Evolutionary conservation across 2,888 invertebrate species (phyloP).

Genomic region (Anodontia alba): DNA sequence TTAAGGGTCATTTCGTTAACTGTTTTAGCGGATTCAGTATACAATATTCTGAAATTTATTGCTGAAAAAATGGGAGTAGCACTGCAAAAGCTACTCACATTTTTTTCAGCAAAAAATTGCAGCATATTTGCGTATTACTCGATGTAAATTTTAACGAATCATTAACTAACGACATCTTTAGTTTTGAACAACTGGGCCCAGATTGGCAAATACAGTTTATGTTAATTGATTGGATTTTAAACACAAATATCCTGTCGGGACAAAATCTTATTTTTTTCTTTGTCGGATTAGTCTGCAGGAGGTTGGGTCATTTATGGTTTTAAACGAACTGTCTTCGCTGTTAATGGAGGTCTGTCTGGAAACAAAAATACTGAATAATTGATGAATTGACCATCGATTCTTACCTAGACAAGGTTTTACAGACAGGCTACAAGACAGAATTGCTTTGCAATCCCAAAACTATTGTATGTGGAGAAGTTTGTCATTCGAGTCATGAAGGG

Average conservation of each 20-base stretch:
- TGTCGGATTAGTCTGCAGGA: slow-evolving; percentile 10
- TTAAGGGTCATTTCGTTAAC: too few species aligned
- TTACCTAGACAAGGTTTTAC: background rate
- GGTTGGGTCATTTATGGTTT: slow-evolving; percentile 17
- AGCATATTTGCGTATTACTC: too few species aligned
- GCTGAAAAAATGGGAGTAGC: too few species aligned
- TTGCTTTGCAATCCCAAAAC: background rate
- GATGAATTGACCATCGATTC: slow-evolving; percentile 18
- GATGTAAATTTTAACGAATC: too few species aligned
- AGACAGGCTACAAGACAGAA: background rate
- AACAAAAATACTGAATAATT: slow-evolving; percentile 12
- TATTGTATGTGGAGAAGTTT: background rate
- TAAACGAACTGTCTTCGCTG: slow-evolving; percentile 8
- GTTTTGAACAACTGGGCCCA: too few species aligned
- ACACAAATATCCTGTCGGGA: slow-evolving; percentile 7
- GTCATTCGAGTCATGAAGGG: too few species aligned
- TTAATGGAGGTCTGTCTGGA: slow-evolving; percentile 15
- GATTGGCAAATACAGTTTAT: background rate
- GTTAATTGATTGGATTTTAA: slow-evolving; percentile 11
- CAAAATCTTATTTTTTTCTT: slow-evolving; percentile 6
- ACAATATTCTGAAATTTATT: too few species aligned
- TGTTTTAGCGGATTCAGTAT: too few species aligned
- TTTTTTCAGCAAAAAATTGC: too few species aligned
- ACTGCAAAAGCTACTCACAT: too few species aligned
- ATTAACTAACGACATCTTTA: too few species aligned